Percentiles rank a stretch among this genome's conserved stretches.
phyloP scores from a whole-genome alignment of 2,888 invertebrate genomes.

The Macaria notata region DNA sequence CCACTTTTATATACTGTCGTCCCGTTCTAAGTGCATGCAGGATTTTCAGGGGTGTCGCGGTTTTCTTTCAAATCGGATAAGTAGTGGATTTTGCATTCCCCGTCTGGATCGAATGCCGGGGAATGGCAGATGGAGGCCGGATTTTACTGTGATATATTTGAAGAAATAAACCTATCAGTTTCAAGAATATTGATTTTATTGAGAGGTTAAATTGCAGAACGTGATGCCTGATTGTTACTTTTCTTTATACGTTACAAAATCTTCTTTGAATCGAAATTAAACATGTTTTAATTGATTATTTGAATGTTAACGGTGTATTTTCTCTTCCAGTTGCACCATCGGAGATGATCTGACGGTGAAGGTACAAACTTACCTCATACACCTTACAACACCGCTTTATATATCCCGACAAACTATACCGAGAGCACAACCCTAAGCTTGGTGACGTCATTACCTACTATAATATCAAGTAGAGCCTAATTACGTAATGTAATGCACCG shows the following conservation, averaged over 20 bases:
- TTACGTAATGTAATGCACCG: constrained; percentile 3
- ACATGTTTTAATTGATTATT: too few species aligned
- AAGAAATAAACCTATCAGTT: neutral
- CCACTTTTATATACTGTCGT: constrained; percentile 34
- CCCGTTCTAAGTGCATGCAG: constrained; percentile 61
- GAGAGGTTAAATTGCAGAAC: too few species aligned
- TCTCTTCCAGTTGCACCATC: constrained; percentile 59
- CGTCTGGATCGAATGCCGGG: constrained; percentile 32
- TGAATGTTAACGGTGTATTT: constrained; percentile 36
- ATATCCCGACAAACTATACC: constrained; percentile 10
- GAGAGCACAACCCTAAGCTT: constrained; percentile 22
- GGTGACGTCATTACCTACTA: constrained; percentile 7
- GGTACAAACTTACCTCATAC: constrained; percentile 46
- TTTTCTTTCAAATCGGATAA: constrained; percentile 53
- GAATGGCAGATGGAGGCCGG: constrained; percentile 7
- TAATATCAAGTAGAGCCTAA: neutral
- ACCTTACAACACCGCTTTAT: constrained; percentile 41
- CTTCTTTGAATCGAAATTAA: too few species aligned
- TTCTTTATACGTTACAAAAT: too few species aligned
- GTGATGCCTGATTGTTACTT: too few species aligned
- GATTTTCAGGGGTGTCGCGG: constrained; percentile 63
- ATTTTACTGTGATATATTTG: constrained; percentile 4
- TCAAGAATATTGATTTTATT: too few species aligned
- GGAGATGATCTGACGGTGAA: constrained; percentile 72
- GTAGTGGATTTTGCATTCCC: constrained; percentile 60